Conservation (phyloP, 1,140 invertebrate species). For the Drosophila elegans region DNA sequence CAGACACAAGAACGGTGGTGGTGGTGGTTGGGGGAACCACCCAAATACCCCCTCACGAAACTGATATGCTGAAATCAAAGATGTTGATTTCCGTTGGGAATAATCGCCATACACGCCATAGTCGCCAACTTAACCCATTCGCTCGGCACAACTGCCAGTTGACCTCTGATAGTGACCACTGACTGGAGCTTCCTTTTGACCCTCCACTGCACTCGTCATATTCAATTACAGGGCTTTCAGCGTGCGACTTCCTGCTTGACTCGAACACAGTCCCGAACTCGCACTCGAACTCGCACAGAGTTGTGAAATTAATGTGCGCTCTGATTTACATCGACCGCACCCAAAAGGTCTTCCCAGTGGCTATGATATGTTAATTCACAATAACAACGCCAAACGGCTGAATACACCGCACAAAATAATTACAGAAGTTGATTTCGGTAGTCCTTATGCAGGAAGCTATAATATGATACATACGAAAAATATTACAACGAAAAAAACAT, state of each 20-base stretch:
- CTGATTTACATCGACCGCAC: conserved; percentile 70
- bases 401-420: background rate
- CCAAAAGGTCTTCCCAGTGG: conserved; percentile 32
- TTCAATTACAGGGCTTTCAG: conserved; percentile 74
- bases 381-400: conserved; percentile 42
- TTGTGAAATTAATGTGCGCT: conserved; percentile 77
- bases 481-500: no score
- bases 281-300: conserved; percentile 31
- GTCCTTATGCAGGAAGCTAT: no score
- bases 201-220: conserved; percentile 63
- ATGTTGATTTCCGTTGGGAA: conserved; percentile 81
- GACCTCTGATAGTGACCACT: conserved; percentile 54
- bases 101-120: conserved; percentile 19
- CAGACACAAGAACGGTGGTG: conserved; percentile 50
- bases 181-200: conserved; percentile 29
- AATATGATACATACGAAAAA: no score
- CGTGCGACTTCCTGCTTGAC: conserved; percentile 67
- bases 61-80: conserved; percentile 82
- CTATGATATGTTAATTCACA: conserved; percentile 76
- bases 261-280: background rate
- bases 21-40: background rate
- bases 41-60: conserved; percentile 41
- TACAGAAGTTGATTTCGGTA: background rate
- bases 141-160: conserved; percentile 60
- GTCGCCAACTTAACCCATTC: conserved; percentile 62